These are phyloP conservation scores for Diachasma alloeum DNA, from an alignment of 1,140 invertebrate species.

Conservation along the genomic window DNA sequence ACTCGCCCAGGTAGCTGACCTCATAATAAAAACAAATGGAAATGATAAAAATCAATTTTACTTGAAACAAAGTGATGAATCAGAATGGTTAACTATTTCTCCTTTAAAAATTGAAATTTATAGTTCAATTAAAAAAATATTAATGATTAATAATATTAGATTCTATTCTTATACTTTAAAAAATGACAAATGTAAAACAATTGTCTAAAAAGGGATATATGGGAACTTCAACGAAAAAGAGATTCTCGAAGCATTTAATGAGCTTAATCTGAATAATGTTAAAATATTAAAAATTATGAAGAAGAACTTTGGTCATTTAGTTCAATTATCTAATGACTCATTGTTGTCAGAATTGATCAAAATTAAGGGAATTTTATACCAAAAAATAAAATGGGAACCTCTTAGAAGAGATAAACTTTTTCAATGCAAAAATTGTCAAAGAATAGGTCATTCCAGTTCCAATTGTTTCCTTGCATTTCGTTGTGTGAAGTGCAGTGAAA, in stretches of 20 bases:
- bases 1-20: no score
- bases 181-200: no score
- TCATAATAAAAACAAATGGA: no score
- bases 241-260: background rate
- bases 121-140: no score
- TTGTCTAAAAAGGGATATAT: no score
- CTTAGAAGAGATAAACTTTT: conserved; percentile 16
- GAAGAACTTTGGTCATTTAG: background rate
- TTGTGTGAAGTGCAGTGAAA: conserved; percentile 29
- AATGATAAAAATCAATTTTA: no score
- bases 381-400: conserved; percentile 26
- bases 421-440: conserved; percentile 33
- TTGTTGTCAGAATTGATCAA: background rate
- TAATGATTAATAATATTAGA: no score
- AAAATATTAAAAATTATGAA: background rate
- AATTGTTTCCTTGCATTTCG: conserved; percentile 13
- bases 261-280: background rate
- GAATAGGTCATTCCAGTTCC: conserved; percentile 19
- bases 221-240: no score
- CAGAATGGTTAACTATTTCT: no score
- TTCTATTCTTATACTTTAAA: no score
- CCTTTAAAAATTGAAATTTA: no score
- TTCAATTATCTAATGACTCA: background rate
- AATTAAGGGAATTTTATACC: background rate
- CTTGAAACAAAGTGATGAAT: no score